These are phyloP conservation scores for Leptinotarsa tumamoca DNA, from an alignment of 2,888 invertebrate genomes.

Conservation along the genomic window DNA sequence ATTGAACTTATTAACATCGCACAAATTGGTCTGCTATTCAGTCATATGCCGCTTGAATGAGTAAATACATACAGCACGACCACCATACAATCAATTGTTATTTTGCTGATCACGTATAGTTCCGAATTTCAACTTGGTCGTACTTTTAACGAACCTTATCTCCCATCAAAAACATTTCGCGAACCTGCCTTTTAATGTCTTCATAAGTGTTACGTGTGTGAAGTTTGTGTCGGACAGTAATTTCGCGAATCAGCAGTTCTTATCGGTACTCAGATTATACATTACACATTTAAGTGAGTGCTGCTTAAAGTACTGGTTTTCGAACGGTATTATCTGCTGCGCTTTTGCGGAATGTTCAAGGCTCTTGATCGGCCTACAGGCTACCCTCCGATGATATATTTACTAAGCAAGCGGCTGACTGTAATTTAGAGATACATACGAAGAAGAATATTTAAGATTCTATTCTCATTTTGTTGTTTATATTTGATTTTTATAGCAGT, in stretches of 20 bases:
- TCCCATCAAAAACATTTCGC: conserved; percentile 23
- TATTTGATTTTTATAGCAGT: too few relatives aligned
- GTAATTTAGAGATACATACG: neutral
- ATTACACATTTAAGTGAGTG: conserved; percentile 25
- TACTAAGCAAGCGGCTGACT: neutral
- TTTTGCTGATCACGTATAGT: neutral
- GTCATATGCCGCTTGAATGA: neutral
- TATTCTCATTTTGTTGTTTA: too few relatives aligned
- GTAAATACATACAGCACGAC: neutral
- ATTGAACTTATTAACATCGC: neutral
- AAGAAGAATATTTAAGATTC: too few relatives aligned
- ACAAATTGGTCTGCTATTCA: conserved; percentile 3
- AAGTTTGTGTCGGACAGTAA: conserved; percentile 27
- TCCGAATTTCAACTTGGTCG: conserved; percentile 11
- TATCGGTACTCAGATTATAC: conserved; percentile 25
- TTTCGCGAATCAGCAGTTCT: conserved; percentile 24
- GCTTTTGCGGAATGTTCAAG: conserved; percentile 12
- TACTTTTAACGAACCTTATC: conserved; percentile 18
- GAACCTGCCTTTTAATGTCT: conserved; percentile 28
- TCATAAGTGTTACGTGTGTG: conserved; percentile 26
- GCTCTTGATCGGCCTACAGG: conserved; percentile 16
- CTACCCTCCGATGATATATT: neutral
- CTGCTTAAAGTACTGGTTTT: conserved; percentile 28
- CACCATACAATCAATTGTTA: conserved; percentile 8
- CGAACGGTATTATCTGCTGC: conserved; percentile 26